Evolutionary conservation across 2,113 vertebrate species (phyloP).

Genomic region (Phyllostomus discolor): DNA sequence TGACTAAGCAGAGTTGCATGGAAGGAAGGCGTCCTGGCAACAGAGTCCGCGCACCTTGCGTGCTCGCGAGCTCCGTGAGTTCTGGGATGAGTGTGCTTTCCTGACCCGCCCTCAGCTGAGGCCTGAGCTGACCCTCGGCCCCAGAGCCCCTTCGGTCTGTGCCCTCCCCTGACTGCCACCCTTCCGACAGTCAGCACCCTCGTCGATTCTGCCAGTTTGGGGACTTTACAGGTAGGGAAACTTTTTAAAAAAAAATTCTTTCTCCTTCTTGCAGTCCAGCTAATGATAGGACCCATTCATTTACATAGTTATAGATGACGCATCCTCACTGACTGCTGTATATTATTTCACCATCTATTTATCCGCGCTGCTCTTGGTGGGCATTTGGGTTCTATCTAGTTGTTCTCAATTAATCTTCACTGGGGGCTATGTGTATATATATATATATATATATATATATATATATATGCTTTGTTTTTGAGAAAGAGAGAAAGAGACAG

Average conservation of each 20-base stretch:
- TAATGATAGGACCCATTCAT: not conserved
- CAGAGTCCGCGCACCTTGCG: not conserved
- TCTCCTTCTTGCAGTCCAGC: not conserved
- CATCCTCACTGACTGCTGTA: no score
- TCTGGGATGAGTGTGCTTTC: not conserved
- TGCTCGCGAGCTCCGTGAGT: not conserved
- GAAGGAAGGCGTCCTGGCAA: not conserved
- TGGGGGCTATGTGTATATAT: no score
- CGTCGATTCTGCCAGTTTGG: not conserved
- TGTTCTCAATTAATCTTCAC: no score
- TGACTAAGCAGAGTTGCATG: not conserved
- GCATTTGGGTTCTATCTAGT: no score
- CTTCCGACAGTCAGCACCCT: not conserved
- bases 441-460: no score
- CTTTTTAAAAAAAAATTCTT: not conserved
- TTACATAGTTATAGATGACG: no score
- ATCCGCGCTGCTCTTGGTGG: not conserved
- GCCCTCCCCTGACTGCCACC: no score
- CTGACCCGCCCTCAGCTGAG: not conserved
- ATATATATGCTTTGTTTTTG: no score
- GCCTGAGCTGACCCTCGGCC: not conserved
- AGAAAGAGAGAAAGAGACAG: no score
- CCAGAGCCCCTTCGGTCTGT: not conserved
- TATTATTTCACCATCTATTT: not conserved
- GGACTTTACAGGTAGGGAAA: not conserved